Conservation (phyloP, 2,113 vertebrate genomes). For the Oncorhynchus mykiss region DNA sequence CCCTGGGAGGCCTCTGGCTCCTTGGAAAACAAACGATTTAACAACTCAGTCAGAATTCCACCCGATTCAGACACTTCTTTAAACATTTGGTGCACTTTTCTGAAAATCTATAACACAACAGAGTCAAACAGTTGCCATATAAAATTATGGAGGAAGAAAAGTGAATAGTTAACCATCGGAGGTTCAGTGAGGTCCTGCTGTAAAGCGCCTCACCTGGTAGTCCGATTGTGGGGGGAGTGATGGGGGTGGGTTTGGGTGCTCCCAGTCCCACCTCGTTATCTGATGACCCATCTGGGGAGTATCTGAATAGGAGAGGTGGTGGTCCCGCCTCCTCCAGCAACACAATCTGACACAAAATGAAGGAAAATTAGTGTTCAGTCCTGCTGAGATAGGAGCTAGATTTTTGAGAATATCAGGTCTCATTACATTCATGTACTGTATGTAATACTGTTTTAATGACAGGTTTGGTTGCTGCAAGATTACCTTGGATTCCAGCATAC, state of each 20-base stretch:
- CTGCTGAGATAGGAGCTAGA: neutral
- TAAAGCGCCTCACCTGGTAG: slow-evolving; percentile 55
- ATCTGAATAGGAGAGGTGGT: slow-evolving; percentile 56
- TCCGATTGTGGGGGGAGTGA: slow-evolving; percentile 61
- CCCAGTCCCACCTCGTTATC: slow-evolving; percentile 71
- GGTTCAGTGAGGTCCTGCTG: neutral
- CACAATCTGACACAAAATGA: slow-evolving; percentile 64
- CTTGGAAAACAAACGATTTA: neutral
- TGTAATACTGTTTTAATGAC: neutral
- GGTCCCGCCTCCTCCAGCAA: slow-evolving; percentile 68
- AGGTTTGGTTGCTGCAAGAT: neutral
- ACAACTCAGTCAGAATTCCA: neutral
- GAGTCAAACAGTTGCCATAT: neutral
- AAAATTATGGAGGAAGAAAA: neutral
- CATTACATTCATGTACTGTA: neutral
- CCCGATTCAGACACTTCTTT: neutral
- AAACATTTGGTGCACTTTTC: too few relatives aligned
- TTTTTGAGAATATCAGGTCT: neutral
- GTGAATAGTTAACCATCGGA: neutral
- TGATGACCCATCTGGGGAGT: slow-evolving; percentile 64
- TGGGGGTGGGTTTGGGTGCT: slow-evolving; percentile 73
- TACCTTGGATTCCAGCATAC: slow-evolving; percentile 81
- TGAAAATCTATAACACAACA: neutral
- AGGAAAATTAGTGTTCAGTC: neutral
- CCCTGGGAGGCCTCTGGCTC: slow-evolving; percentile 48